Evolutionary conservation across 2,113 vertebrate species (phyloP), one percentile per base, ranked within the genome.

Genomic region (Trochalopteron elliotii): DNA sequence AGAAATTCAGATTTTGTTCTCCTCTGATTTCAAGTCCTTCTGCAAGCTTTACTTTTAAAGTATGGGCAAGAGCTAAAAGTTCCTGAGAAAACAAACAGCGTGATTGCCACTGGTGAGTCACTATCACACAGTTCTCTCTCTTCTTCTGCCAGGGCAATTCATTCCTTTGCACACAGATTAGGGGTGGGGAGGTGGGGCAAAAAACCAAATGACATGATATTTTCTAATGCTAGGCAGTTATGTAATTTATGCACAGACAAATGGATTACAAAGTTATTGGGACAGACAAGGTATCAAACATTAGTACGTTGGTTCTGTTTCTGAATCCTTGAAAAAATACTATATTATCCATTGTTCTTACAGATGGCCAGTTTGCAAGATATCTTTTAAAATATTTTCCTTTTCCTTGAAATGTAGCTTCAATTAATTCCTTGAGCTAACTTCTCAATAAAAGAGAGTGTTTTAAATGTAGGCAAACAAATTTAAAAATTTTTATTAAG

Each of bases 131-230:
- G 23, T 35, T 65, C 37, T 68, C 55, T 60, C 40, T 69, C 39
- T 83, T 82, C 35, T 52, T 85, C 52, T 93, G 30, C 39, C 33
- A 44, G 60, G 16, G 5, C 50, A 65, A 67, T 89, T 81, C 2
- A 52, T 44, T 77, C 35, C 23, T 89, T 78, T 94, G 56, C 50
- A 84, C 8, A 45, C 18, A 63, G 16, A 53, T 39, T 28, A 6
- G 4, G 5, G 5, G 2, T 13, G 4, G 19, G 17, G 5, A 35
- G 23, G 24, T 1, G 3, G 12, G n/a, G 18, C 17, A 42, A 75
- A 85, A 83, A 22, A 2, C 2, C 5, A 70, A 67, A 52, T 21
- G 0, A 67, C 17, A 52, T 35, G 19, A 67, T 63, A 27, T 75
- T 91, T 95, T 14, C 9, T 71, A 55, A 70, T 67, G 42, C 45